These are phyloP conservation scores for Magallana ariakensis DNA, from an alignment of 1,140 invertebrate species.

Conservation along the genomic window DNA sequence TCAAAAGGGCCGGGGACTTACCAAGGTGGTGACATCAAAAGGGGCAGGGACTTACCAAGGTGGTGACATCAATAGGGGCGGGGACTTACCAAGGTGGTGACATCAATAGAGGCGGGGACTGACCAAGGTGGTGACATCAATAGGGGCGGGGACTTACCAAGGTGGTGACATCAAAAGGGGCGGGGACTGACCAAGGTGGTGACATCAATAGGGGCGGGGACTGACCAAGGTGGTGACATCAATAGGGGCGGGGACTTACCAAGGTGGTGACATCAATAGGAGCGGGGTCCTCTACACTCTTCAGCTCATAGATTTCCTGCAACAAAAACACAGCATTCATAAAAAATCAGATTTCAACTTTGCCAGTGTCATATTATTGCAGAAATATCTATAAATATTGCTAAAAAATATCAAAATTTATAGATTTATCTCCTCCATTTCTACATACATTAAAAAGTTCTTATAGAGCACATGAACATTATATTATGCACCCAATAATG, in stretches of 20 bases:
- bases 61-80: constrained; percentile 75
- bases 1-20: constrained; percentile 75
- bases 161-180: constrained; percentile 75
- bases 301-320: constrained; percentile 75
- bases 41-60: constrained; percentile 72
- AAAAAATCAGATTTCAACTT: no score
- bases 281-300: constrained; percentile 75
- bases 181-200: constrained; percentile 71
- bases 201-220: constrained; percentile 75
- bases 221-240: no score
- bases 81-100: constrained; percentile 74
- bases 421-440: no score
- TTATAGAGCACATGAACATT: no score
- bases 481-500: no score
- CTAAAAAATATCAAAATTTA: no score
- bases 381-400: no score
- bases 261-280: constrained; percentile 77
- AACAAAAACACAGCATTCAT: constrained; percentile 20
- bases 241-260: constrained; percentile 68
- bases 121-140: constrained; percentile 76
- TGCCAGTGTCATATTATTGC: no score
- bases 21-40: constrained; percentile 75
- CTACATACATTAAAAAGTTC: no score
- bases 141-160: constrained; percentile 72
- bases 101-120: constrained; percentile 75